phyloP scores from a whole-genome alignment of 2,888 invertebrate species.

The Latheticus oryzae region DNA sequence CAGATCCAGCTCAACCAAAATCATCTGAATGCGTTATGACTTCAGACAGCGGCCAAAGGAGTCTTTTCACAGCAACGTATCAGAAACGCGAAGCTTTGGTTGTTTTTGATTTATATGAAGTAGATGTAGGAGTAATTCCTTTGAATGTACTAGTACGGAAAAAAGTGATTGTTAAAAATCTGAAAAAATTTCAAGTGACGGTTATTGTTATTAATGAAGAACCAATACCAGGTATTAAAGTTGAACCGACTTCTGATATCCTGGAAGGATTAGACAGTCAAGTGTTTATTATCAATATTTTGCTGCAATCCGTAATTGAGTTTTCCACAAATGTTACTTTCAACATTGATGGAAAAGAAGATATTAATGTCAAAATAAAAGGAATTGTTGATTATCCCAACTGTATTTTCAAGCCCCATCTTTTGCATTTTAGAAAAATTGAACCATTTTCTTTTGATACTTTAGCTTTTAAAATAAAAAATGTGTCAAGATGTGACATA shows the following conservation, averaged over 20 bases:
- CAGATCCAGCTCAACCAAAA: constrained; percentile 19
- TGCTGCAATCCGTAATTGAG: constrained; percentile 42
- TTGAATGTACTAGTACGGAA: constrained; percentile 57
- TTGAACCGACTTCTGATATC: constrained; percentile 51
- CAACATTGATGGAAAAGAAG: constrained; percentile 62
- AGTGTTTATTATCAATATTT: constrained; percentile 49
- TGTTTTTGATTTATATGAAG: constrained; percentile 40
- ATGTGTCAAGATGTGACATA: constrained; percentile 53
- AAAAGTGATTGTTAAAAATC: constrained; percentile 49
- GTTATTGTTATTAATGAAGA: constrained; percentile 41
- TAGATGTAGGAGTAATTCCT: constrained; percentile 60
- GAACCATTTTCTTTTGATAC: constrained; percentile 57
- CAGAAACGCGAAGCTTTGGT: constrained; percentile 27
- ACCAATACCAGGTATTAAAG: constrained; percentile 47
- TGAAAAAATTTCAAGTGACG: constrained; percentile 9
- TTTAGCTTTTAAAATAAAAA: constrained; percentile 55
- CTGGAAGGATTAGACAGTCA: constrained; percentile 49
- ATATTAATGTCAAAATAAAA: constrained; percentile 63
- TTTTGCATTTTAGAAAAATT: constrained; percentile 67
- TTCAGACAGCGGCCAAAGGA: constrained; percentile 59
- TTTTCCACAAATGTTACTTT: constrained; percentile 45
- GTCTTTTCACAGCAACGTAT: constrained; percentile 45
- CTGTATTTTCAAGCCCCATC: constrained; percentile 67
- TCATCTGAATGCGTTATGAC: constrained; percentile 56
- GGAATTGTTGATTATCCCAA: constrained; percentile 69